Conservation (phyloP, 2,797 vertebrate species). For the Onychomys arenicola region DNA sequence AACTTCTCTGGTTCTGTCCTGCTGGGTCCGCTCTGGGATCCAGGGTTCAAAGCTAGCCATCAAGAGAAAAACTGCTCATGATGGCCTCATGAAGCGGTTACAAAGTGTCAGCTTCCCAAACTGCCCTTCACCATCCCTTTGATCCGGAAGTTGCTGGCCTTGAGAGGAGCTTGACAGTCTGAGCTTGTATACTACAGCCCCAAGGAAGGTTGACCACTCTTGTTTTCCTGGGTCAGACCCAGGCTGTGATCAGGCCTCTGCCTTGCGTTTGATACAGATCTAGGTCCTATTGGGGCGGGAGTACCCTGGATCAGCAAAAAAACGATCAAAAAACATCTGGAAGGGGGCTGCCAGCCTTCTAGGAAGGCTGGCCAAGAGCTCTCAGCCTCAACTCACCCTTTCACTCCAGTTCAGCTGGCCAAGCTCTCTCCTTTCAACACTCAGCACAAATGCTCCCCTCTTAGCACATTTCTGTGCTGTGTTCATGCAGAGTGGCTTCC, state of each 20-base stretch:
- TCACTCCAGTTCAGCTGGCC: neutral
- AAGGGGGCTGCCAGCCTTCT: neutral
- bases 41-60: neutral
- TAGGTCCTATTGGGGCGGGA: neutral
- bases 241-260: neutral
- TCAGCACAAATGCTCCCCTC: neutral
- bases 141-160: fast-evolving
- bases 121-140: neutral
- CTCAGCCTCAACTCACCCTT: neutral
- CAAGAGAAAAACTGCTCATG: neutral
- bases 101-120: neutral
- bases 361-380: neutral
- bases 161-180: fast-evolving
- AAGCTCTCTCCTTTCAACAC: neutral
- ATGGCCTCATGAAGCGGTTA: neutral
- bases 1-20: neutral
- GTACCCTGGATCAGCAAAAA: neutral
- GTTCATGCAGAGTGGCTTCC: neutral
- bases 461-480: neutral
- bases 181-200: fast-evolving
- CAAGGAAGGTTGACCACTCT: neutral
- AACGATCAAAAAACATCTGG: neutral
- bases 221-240: neutral
- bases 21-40: neutral
- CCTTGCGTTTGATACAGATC: neutral